Conservation (phyloP, 2,888 invertebrate genomes). For the Cosmia pyralina region DNA sequence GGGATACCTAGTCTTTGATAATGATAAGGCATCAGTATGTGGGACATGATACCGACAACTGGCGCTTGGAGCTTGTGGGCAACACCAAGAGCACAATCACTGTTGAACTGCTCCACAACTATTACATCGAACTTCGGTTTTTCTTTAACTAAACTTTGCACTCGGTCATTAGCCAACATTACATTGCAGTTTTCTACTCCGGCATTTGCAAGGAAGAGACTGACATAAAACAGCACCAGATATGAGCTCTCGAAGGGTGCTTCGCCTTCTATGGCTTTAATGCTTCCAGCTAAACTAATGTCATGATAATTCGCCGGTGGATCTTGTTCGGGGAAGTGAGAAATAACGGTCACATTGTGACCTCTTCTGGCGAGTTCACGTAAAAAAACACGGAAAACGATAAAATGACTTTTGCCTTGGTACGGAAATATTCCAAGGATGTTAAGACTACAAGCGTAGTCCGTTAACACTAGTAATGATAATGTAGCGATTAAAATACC, state of each 20-base stretch:
- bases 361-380: slow-evolving; percentile 91
- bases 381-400: slow-evolving; percentile 91
- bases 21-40: slow-evolving; percentile 91
- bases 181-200: slow-evolving; percentile 81
- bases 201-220: slow-evolving; percentile 67
- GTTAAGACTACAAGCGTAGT: slow-evolving; percentile 74
- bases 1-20: slow-evolving; percentile 90
- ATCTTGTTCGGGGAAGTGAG: slow-evolving; percentile 90
- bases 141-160: slow-evolving; percentile 80
- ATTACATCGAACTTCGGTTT: slow-evolving; percentile 92
- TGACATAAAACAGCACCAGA: slow-evolving; percentile 64
- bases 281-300: slow-evolving; percentile 84
- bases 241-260: slow-evolving; percentile 73
- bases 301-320: slow-evolving; percentile 90
- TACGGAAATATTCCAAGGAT: slow-evolving; percentile 92
- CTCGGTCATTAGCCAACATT: slow-evolving; percentile 77
- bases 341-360: slow-evolving; percentile 92
- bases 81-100: slow-evolving; percentile 92
- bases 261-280: slow-evolving; percentile 72
- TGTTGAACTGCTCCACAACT: slow-evolving; percentile 93
- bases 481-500: slow-evolving; percentile 57
- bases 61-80: slow-evolving; percentile 91
- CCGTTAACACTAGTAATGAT: slow-evolving; percentile 62
- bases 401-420: slow-evolving; percentile 93
- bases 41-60: slow-evolving; percentile 90